Percentiles rank a stretch among this genome's conserved stretches.
Conservation (phyloP, 2,888 invertebrate species). For the Himalopsyche japonica region DNA sequence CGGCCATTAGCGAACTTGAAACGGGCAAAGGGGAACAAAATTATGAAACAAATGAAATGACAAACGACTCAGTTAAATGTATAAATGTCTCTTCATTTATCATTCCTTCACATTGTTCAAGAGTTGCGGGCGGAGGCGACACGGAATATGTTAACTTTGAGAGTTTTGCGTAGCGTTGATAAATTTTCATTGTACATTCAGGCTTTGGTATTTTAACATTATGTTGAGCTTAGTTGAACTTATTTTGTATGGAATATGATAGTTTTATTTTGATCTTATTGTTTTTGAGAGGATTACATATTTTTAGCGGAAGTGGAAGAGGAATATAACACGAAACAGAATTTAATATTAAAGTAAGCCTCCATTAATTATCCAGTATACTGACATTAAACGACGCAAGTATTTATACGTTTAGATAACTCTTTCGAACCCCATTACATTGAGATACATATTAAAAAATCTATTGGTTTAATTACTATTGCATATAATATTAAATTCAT, state of each 20-base stretch:
- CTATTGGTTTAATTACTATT: no score
- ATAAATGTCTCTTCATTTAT: conserved; percentile 20
- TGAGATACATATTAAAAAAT: no score
- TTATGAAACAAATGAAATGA: conserved; percentile 33
- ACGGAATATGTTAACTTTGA: neutral
- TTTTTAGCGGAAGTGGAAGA: no score
- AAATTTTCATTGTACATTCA: neutral
- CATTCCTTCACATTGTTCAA: neutral
- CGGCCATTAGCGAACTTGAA: conserved; percentile 10
- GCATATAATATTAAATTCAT: no score
- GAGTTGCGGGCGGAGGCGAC: neutral
- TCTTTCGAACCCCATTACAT: no score
- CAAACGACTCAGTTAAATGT: conserved; percentile 22
- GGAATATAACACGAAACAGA: no score
- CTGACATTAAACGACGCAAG: no score
- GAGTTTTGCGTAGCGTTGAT: neutral
- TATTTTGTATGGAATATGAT: neutral
- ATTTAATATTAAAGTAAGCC: no score
- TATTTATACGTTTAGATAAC: no score
- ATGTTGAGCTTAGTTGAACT: neutral
- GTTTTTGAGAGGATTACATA: no score
- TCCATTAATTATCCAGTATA: no score
- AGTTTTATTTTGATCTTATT: neutral
- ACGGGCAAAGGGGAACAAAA: conserved; percentile 9
- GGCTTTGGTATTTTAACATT: neutral